Evolutionary conservation across 2,888 invertebrate species (phyloP).

Genomic region (Tachystola acroxantha): DNA sequence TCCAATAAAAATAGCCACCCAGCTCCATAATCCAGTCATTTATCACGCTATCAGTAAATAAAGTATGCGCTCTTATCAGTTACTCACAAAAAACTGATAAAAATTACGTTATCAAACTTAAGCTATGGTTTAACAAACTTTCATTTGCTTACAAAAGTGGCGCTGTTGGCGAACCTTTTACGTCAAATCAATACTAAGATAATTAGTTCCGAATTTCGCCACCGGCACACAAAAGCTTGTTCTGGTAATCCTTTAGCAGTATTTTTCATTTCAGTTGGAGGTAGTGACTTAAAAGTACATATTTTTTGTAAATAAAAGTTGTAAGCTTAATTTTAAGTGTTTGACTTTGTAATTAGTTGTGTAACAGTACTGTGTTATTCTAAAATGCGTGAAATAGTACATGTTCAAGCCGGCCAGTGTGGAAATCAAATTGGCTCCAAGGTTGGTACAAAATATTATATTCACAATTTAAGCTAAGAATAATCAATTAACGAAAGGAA

Average conservation of each 20-base stretch:
- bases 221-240: too few species aligned
- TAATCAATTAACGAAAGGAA: too few species aligned
- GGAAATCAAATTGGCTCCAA: conserved; percentile 97
- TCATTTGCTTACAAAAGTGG: too few species aligned
- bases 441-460: conserved; percentile 77
- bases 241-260: not conserved
- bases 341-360: not conserved
- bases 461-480: too few species aligned
- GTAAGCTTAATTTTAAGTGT: not conserved
- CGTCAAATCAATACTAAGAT: too few species aligned
- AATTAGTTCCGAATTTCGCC: too few species aligned
- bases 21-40: conserved; percentile 3
- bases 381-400: conserved; percentile 96
- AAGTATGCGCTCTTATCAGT: conserved; percentile 7
- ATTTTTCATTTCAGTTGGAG: not conserved
- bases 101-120: too few species aligned
- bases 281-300: not conserved
- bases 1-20: not conserved
- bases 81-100: conserved; percentile 6
- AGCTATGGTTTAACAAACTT: too few species aligned
- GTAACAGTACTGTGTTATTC: not conserved
- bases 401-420: conserved; percentile 95
- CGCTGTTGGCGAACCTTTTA: too few species aligned
- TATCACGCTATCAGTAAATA: conserved; percentile 8
- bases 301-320: not conserved